Evolutionary conservation across 2,888 invertebrate species (phyloP), one percentile per base, ranked within the genome.

Genomic region (Dioctria linearis): DNA sequence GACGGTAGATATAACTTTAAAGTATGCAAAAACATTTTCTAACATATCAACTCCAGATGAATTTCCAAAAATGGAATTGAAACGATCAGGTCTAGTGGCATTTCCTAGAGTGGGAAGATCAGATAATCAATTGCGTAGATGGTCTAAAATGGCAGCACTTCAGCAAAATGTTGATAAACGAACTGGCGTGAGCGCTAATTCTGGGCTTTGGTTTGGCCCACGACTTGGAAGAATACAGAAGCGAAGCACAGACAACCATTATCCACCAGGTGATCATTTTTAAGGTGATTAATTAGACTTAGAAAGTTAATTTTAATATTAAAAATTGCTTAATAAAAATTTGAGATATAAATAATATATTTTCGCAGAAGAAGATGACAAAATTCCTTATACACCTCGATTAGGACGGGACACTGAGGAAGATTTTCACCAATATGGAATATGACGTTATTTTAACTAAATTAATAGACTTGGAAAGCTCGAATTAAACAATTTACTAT

Each of bases 141-240:
- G 86, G 85, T 86, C 88, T 3, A 87, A 86, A 81, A 82, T 87
- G 66, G 80, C 87, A 81, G 87, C 87, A n/a, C 82, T 87, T 73
- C 86, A 88, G 79, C 87, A 88, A 81, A 86, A 88, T 2, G 81
- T 88, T 69, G 87, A 88, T 9, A 89, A 89, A 82, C 86, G 83
- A 57, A 87, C 87, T 1, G 87, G 86, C 66, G 87, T 88, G 5
- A 78, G 71, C 69, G 88, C 88, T 65, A 90, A 88, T 54, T 88
- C 88, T 39, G 90, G 90, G 0, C 90, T 93, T 88, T 94, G 93
- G 94, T 93, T 93, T 84, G 94, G 94, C 54, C 93, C 93, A 0
- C 89, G 93, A 63, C 88, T 93, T 40, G 94, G 92, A 80, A 90
- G 92, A 82, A 86, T 89, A 0, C 89, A 89, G 82, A 90, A 89